A percentile compares a stretch with the other conserved stretches of the same genome.
Conservation (phyloP, 2,113 vertebrate genomes). For the Menura novaehollandiae region DNA sequence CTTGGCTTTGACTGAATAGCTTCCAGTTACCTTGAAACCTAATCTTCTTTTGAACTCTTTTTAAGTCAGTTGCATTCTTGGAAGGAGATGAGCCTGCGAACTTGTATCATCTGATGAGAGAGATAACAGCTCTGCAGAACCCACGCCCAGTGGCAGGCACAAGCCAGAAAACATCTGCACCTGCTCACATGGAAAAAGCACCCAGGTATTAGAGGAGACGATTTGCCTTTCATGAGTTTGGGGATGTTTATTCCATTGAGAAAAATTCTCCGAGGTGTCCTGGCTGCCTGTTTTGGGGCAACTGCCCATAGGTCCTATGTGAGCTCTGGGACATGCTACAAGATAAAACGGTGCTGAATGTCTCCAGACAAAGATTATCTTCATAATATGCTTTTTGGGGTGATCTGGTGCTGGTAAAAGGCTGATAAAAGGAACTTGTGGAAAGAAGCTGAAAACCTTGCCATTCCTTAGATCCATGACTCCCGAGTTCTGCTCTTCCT, state of each 20-base stretch:
- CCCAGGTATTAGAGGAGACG: neutral
- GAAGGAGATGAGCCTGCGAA: conserved; percentile 67
- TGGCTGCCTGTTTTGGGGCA: neutral
- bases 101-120: conserved; percentile 60
- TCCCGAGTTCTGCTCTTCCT: neutral
- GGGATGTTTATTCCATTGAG: neutral
- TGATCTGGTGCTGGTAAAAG: neutral
- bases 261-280: neutral
- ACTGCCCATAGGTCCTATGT: accelerated
- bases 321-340: neutral
- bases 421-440: neutral
- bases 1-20: conserved; percentile 77
- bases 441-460: neutral
- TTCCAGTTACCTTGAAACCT: conserved; percentile 79
- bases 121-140: conserved; percentile 67
- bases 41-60: conserved; percentile 80
- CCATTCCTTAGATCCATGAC: neutral
- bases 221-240: conserved; percentile 46
- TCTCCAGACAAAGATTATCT: neutral
- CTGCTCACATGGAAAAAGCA: conserved; percentile 55
- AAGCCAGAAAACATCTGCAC: conserved; percentile 53
- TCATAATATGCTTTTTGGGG: neutral
- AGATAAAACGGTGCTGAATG: neutral
- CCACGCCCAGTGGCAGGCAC: conserved; percentile 31
- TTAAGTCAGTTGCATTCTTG: conserved; percentile 77